Evolutionary conservation across 2,113 vertebrate genomes (phyloP).

Genomic region (Laterallus jamaicensis): DNA sequence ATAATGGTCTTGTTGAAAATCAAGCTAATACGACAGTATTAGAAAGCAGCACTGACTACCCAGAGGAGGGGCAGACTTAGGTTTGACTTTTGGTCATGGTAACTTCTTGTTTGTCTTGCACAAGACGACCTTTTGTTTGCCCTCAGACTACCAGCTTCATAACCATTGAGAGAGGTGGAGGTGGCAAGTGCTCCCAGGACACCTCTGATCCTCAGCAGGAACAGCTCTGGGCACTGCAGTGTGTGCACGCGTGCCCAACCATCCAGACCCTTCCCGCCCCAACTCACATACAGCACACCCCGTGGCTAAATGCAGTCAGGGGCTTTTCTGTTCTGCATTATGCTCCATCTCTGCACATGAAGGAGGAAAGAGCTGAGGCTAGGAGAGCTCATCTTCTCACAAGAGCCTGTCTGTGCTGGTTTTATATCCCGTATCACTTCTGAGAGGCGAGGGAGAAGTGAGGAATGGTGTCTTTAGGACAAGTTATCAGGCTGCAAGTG

Average conservation of each 20-base stretch:
- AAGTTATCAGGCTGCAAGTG: not conserved
- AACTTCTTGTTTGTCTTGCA: accelerated
- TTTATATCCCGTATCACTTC: not conserved
- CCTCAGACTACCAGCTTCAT: not conserved
- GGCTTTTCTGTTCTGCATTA: not conserved
- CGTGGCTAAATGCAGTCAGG: not conserved
- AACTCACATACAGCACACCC: not conserved
- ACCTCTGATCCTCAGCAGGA: not conserved
- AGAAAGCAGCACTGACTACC: not conserved
- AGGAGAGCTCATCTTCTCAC: not conserved
- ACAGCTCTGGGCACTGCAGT: not conserved
- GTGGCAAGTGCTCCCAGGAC: not conserved
- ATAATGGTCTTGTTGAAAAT: not conserved
- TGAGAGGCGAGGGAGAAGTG: not conserved
- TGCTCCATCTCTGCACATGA: not conserved
- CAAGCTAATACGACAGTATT: not conserved
- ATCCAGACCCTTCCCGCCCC: not conserved
- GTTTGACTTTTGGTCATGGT: not conserved
- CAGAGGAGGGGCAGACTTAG: not conserved
- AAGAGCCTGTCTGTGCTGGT: not conserved
- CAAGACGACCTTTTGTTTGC: not conserved
- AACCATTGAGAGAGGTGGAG: not conserved
- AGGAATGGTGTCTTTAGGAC: not conserved
- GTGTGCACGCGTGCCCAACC: accelerated
- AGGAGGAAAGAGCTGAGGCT: not conserved